Base-by-base conservation (phyloP, 2,797 vertebrate species). In the Falco berigora region DNA sequence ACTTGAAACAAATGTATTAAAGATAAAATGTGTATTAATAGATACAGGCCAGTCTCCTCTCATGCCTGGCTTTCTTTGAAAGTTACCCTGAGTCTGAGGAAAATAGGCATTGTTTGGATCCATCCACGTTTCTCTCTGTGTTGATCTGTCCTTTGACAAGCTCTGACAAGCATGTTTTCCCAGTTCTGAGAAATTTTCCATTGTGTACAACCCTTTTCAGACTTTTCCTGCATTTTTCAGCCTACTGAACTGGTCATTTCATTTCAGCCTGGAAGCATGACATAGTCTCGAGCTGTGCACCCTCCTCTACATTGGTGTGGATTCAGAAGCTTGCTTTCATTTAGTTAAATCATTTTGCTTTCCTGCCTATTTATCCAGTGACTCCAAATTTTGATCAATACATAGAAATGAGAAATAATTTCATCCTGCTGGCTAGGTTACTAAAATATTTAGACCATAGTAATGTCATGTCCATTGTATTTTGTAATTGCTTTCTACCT, bases 211-310 rank as follows among this genome's bases (percentile, higher is more conserved):
- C 11, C 6, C 14, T 90, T 81, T 91, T 44, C 49, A 82, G 52
- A 72, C 2, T 52, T 78, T 82, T 62, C 28, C 56, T 58, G 28
- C 40, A 23, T 62, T 91, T 92, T 87, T 89, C 36, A 91, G 18
- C 21, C 32, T 88, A 21, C 22, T 83, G 47, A 88, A 59, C 21
- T 12, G 18, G 9, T 53, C 4, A 15, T 64, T 38, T 55, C 1
- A 27, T 62, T 95, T 91, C 36, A 61, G 5, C 22, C 30, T 93
- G 47, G 12, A 86, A 81, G 22, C 13, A 46, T 67, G 44, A 56
- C 1, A 2, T 10, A 38, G 25, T 36, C 50, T 92, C 0, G 0
- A 38, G 10, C 16, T 87, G 12, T 23, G 30, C 9, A n/a, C 6
- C 8, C 32, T 92, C 10, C 36, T 38, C 7, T 58, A 18, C 5